phyloP scores from a whole-genome alignment of 1,140 invertebrate species.

The Euborellia annulipes region DNA sequence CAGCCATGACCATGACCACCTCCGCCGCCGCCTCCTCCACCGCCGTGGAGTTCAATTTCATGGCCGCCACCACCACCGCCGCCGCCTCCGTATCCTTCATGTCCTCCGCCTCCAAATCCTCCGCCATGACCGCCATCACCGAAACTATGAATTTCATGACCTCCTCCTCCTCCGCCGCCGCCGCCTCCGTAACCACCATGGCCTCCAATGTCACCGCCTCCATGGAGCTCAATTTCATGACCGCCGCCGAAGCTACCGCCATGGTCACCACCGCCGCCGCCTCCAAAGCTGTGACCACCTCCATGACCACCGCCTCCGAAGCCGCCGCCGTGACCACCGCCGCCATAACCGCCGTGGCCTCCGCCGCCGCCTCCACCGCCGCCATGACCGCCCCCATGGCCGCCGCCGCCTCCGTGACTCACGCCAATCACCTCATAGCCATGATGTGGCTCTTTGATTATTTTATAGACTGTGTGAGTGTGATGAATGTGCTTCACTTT shows the following conservation, averaged over 20 bases:
- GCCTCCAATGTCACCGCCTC: not conserved
- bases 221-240: not conserved
- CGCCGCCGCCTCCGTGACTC: constrained; percentile 25
- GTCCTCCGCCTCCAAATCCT: constrained; percentile 2
- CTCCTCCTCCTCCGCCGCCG: not conserved
- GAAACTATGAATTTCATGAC: not conserved
- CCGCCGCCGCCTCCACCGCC: constrained; percentile 16
- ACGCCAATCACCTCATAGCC: constrained; percentile 19
- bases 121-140: not conserved
- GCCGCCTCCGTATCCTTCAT: not conserved
- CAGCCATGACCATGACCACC: not conserved
- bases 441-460: constrained; percentile 19
- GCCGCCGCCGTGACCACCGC: constrained; percentile 1
- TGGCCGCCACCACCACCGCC: not conserved
- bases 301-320: constrained; percentile 12
- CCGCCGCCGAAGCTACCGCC: not conserved
- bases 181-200: not conserved
- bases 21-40: not conserved
- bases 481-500: constrained; percentile 27
- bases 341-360: constrained; percentile 10
- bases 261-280: not conserved
- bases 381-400: constrained; percentile 25
- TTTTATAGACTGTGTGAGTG: constrained; percentile 28
- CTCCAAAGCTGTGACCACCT: not conserved
- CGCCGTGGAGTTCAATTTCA: not conserved